Evolutionary conservation across 2,888 invertebrate species (phyloP).

Genomic region (Hanleya hanleyi): DNA sequence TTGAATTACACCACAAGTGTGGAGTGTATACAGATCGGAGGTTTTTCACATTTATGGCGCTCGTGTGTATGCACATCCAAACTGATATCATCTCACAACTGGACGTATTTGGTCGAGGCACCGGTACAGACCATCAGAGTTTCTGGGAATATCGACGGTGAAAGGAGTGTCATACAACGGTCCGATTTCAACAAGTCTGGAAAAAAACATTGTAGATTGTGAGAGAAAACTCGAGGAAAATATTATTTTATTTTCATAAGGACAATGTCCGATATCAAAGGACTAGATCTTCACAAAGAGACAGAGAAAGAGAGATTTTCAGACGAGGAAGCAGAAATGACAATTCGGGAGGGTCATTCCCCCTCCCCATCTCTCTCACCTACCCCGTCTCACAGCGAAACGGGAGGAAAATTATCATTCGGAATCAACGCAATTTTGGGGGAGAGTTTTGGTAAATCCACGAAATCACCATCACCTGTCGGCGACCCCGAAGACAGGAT

Average conservation of each 20-base stretch:
- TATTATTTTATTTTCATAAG: no score
- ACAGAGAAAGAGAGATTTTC: neutral
- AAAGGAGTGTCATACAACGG: no score
- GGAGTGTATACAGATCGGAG: no score
- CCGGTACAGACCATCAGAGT: no score
- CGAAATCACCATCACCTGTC: neutral
- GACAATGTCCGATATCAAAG: conserved; percentile 1
- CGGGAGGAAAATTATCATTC: conserved; percentile 46
- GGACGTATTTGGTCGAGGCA: no score
- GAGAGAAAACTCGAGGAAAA: no score
- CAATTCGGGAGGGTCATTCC: neutral
- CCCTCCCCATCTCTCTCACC: neutral
- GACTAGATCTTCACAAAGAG: neutral
- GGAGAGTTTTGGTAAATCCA: neutral
- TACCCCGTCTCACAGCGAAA: neutral
- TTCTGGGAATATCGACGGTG: no score
- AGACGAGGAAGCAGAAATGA: neutral
- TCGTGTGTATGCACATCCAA: no score
- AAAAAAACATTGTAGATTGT: no score
- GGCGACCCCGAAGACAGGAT: neutral
- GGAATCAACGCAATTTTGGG: conserved; percentile 60
- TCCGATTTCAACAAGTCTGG: no score
- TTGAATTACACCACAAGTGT: neutral
- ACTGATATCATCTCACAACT: no score
- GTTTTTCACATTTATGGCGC: no score